Conservation (phyloP, 2,888 invertebrate genomes). For the Anoplius nigerrimus region DNA sequence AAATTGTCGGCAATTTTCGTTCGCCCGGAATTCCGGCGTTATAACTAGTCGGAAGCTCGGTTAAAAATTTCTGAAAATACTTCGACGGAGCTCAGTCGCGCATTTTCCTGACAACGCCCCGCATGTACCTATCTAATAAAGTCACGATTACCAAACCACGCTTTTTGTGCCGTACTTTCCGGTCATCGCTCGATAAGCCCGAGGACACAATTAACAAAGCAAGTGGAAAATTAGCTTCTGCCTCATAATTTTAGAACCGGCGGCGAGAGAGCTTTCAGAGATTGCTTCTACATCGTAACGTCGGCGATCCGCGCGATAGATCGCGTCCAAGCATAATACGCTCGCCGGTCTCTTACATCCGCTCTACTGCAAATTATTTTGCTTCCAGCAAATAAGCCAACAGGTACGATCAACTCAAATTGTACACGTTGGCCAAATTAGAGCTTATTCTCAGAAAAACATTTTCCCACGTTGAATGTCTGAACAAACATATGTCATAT, state of each 20-base stretch:
- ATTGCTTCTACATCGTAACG: neutral
- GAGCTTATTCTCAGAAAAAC: too few species aligned
- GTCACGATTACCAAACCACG: conserved; percentile 28
- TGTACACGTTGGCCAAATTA: neutral
- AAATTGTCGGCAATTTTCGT: too few species aligned
- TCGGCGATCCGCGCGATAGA: neutral
- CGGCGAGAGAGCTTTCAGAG: conserved; percentile 2
- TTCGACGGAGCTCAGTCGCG: too few species aligned
- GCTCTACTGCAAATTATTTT: too few species aligned
- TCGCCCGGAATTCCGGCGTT: too few species aligned
- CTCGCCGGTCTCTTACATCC: too few species aligned
- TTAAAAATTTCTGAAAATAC: too few species aligned
- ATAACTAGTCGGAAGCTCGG: neutral
- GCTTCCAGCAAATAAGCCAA: too few species aligned
- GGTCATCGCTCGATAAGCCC: conserved; percentile 49
- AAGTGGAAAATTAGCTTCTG: conserved; percentile 55
- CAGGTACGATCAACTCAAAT: too few species aligned
- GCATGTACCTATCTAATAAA: conserved; percentile 11
- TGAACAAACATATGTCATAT: too few species aligned
- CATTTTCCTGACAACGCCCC: too few species aligned
- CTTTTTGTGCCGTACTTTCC: conserved; percentile 44
- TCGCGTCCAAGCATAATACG: neutral
- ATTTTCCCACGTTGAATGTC: too few species aligned
- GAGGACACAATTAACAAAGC: conserved; percentile 51
- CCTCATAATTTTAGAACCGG: conserved; percentile 47